Base-by-base conservation (phyloP, 2,888 invertebrate genomes). In the Mimumesa dahlbomi region DNA sequence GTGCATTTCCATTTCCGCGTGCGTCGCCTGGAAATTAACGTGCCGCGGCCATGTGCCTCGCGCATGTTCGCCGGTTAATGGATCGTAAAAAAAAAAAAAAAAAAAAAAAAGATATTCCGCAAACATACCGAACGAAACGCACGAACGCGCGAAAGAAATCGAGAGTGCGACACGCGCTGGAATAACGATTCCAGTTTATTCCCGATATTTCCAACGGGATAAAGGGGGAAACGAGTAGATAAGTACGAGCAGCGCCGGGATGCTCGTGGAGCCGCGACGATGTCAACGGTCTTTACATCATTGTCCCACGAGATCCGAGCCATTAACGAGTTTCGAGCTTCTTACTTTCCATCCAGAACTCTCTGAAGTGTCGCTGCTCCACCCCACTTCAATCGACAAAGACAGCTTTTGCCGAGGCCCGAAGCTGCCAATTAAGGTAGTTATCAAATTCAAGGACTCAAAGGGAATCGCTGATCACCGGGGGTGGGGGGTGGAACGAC, bases 291-390 rank as follows among this genome's bases (percentile, higher is more conserved):
- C 77, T 77, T 70, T 74, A 54, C 54, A 58, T 64, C 64, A 67
- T 74, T 71, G 71, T 71, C 75, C 75, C 54, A 59, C 46, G 64
- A 65, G 75, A 77, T 77, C 71, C 75, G 67, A 43, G 71, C 62
- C 78, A 71, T 77, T 77, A 77, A 77, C 74, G 71, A 77, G 77
- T 77, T 77, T 77, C 77, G 71, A 77, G 77, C 71, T 77, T 77
- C 77, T 77, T 77, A 77, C 74, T 77, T 70, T 65, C 43, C 62
- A 62, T 73, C 46, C 63, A 50, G 59, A 63, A 71, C 64, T 36
- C 61, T 73, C 67, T 73, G 49, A 73, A 69, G 66, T 63, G 69
- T 70, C 57, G 62, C 54, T 40, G 57, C 57, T 36, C 42, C 61
- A 52, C 22, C 25, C 76, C 57, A 61, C 77, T 73, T 63, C 65